Evolutionary conservation across 2,888 invertebrate species (phyloP).

Genomic region (Brachynemurus nebulosus): DNA sequence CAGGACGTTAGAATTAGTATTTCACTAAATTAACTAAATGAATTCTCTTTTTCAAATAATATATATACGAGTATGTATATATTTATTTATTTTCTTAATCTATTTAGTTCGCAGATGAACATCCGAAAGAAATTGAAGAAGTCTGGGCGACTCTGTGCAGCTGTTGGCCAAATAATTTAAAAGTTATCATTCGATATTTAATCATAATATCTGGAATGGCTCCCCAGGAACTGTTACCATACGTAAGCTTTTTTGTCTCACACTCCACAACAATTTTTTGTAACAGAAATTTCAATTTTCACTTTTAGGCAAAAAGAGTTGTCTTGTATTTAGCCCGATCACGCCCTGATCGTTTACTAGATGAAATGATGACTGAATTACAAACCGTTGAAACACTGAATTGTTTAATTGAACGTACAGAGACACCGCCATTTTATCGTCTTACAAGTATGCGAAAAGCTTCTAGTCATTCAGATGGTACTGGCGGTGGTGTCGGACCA

Average conservation of each 20-base stretch:
- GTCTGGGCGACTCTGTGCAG: constrained; percentile 92
- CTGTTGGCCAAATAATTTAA: constrained; percentile 94
- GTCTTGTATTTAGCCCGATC: constrained; percentile 86
- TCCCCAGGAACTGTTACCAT: constrained; percentile 83
- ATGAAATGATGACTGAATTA: constrained; percentile 94
- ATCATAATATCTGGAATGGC: constrained; percentile 96
- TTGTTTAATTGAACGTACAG: constrained; percentile 90
- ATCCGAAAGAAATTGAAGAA: constrained; percentile 90
- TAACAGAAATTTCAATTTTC: neutral
- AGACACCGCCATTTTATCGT: constrained; percentile 96
- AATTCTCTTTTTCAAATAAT: no score
- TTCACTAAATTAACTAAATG: no score
- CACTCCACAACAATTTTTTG: no score
- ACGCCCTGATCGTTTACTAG: constrained; percentile 80
- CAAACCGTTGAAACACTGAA: constrained; percentile 95
- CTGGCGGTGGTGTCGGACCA: constrained; percentile 35
- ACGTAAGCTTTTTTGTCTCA: constrained; percentile 46
- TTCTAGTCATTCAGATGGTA: constrained; percentile 64
- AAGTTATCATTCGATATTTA: constrained; percentile 90
- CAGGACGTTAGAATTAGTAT: no score
- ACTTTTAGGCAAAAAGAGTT: constrained; percentile 77
- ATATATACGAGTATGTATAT: no score
- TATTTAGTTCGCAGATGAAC: constrained; percentile 81
- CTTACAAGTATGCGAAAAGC: constrained; percentile 85
- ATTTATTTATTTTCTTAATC: neutral